Evolutionary conservation across 2,888 invertebrate genomes (phyloP).

Genomic region (Chrysotoxum bicinctum): DNA sequence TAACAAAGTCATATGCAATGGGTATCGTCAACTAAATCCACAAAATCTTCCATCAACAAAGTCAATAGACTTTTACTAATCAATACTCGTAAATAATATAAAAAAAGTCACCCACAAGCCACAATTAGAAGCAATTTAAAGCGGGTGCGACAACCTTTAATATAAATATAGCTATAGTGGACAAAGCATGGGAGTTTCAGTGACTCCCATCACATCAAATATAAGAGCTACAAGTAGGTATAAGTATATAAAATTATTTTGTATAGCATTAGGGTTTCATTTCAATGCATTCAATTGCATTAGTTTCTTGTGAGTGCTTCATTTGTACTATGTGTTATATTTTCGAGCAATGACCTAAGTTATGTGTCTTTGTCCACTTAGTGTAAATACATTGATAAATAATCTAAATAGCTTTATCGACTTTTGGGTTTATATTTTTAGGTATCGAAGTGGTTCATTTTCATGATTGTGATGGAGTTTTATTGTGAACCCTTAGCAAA

Average conservation of each 20-base stretch:
- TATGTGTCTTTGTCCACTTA: background rate
- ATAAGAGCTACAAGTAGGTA: background rate
- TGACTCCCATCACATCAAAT: background rate
- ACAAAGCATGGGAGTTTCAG: background rate
- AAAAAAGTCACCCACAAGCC: background rate
- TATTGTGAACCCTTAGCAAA: no score
- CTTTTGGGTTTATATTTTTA: background rate
- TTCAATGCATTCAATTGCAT: slow-evolving; percentile 5
- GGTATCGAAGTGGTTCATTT: background rate
- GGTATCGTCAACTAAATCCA: background rate
- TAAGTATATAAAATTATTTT: background rate
- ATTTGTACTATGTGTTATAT: background rate
- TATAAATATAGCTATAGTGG: background rate
- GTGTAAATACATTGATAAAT: background rate
- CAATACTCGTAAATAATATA: background rate
- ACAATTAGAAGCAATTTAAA: background rate
- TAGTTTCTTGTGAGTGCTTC: background rate
- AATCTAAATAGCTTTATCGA: background rate
- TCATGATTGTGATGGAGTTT: background rate
- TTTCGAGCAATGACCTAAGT: background rate
- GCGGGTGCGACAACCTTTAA: background rate
- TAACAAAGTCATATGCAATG: background rate
- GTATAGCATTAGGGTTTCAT: background rate
- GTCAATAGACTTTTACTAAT: background rate
- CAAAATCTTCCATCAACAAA: background rate